These are phyloP conservation scores for Pinna nobilis DNA, from an alignment of 1,140 invertebrate genomes.

Conservation along the genomic window DNA sequence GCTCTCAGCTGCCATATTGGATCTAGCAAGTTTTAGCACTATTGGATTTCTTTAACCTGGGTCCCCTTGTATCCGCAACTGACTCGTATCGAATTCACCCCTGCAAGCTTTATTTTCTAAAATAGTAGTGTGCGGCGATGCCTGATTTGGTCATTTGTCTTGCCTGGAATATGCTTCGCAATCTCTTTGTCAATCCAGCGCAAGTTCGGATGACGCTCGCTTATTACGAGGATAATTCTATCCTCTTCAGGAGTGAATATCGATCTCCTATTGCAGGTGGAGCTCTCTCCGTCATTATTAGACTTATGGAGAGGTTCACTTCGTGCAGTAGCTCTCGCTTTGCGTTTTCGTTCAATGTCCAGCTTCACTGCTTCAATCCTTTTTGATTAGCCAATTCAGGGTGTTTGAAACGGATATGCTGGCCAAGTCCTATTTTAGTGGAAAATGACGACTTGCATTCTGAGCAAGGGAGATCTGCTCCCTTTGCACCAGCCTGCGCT, in stretches of 20 bases:
- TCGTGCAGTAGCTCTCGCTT: not conserved
- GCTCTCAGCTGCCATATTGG: too few relatives aligned
- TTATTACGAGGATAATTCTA: not conserved
- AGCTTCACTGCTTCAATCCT: not conserved
- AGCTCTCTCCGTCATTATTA: too few relatives aligned
- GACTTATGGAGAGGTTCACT: not conserved
- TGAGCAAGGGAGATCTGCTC: not conserved
- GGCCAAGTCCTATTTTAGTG: not conserved
- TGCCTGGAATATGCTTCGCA: too few relatives aligned
- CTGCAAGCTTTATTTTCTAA: too few relatives aligned
- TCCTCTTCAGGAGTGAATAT: not conserved
- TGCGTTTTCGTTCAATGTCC: slow-evolving; percentile 1
- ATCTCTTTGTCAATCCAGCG: not conserved
- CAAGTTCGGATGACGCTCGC: too few relatives aligned
- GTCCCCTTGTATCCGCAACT: too few relatives aligned
- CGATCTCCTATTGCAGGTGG: not conserved
- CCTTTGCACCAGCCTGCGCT: not conserved
- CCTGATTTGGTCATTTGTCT: too few relatives aligned
- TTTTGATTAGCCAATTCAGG: not conserved
- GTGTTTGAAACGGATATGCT: not conserved
- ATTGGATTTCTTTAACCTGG: too few relatives aligned
- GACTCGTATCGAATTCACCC: too few relatives aligned
- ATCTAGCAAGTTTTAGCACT: too few relatives aligned
- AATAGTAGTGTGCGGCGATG: too few relatives aligned
- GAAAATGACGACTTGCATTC: not conserved